phyloP scores from a whole-genome alignment of 2,797 vertebrate genomes.

The Prionace glauca region DNA sequence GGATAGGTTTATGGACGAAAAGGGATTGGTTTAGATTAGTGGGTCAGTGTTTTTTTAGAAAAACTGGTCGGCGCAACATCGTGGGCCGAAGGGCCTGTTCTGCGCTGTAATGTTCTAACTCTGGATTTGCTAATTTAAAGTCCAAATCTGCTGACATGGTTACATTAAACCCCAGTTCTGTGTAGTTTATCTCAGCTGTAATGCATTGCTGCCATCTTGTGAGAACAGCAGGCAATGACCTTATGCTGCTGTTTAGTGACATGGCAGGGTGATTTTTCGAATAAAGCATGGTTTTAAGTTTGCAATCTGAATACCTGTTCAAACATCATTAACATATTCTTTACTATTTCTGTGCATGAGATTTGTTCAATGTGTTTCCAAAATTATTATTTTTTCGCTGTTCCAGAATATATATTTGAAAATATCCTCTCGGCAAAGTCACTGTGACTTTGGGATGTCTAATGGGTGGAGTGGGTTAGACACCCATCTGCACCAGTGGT shows the following conservation, averaged over 20 bases:
- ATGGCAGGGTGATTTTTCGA: neutral
- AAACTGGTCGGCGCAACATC: too few species aligned
- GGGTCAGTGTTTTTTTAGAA: too few species aligned
- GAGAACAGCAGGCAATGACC: neutral
- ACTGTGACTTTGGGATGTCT: neutral
- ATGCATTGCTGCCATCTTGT: conserved; percentile 9
- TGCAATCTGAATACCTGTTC: neutral
- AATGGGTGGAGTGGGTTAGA: neutral
- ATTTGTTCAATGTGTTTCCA: neutral
- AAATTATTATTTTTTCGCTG: neutral
- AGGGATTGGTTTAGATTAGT: too few species aligned
- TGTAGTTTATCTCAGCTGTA: neutral
- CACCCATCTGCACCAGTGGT: neutral
- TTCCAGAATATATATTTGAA: neutral
- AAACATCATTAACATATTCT: neutral
- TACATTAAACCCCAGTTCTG: too few species aligned
- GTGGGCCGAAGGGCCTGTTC: too few species aligned
- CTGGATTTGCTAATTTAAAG: neutral
- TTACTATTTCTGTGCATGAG: neutral
- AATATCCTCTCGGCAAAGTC: neutral
- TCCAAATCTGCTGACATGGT: neutral
- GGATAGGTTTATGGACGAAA: too few species aligned
- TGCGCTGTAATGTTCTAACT: too few species aligned
- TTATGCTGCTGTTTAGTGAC: neutral
- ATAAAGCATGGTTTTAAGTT: neutral